phyloP scores from a whole-genome alignment of 2,888 invertebrate genomes.

The Orchesella flavescens region DNA sequence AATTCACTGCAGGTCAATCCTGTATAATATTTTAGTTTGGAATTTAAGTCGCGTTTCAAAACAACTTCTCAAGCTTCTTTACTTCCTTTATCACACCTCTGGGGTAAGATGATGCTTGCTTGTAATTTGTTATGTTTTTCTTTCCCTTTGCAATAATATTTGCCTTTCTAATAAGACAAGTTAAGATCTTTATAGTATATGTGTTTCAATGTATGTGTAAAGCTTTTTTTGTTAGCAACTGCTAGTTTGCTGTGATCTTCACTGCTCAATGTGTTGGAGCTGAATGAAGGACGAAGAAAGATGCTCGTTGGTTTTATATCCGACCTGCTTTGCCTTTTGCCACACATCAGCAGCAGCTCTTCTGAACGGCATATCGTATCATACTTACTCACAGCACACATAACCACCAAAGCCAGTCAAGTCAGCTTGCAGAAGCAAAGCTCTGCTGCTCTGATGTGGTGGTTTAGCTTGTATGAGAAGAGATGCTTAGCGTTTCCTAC shows the following conservation, averaged over 20 bases:
- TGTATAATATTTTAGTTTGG: not conserved
- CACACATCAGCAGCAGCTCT: too few species aligned
- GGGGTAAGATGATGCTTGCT: slow-evolving; percentile 41
- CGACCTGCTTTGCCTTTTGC: slow-evolving; percentile 20
- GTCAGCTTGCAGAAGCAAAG: too few species aligned
- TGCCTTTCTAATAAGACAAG: slow-evolving; percentile 32
- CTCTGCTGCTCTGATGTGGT: too few species aligned
- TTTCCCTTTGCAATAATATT: slow-evolving; percentile 21
- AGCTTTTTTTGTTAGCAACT: slow-evolving; percentile 16
- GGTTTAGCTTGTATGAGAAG: too few species aligned
- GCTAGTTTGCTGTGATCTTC: slow-evolving; percentile 40
- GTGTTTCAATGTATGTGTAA: slow-evolving; percentile 10
- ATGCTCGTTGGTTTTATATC: slow-evolving; percentile 59
- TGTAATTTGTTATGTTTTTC: slow-evolving; percentile 10
- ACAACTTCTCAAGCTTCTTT: not conserved
- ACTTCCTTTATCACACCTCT: slow-evolving; percentile 9
- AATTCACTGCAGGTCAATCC: slow-evolving; percentile 11
- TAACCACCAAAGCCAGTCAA: too few species aligned
- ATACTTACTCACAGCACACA: not conserved
- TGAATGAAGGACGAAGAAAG: slow-evolving; percentile 60
- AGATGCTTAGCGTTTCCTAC: too few species aligned
- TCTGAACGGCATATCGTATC: too few species aligned
- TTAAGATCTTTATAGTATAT: slow-evolving; percentile 9
- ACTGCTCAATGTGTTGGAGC: slow-evolving; percentile 61
- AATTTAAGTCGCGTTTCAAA: too few species aligned